Evolutionary conservation across 2,888 invertebrate genomes (phyloP), one percentile per base, ranked within the genome.

Genomic region (Smittia aterrima): DNA sequence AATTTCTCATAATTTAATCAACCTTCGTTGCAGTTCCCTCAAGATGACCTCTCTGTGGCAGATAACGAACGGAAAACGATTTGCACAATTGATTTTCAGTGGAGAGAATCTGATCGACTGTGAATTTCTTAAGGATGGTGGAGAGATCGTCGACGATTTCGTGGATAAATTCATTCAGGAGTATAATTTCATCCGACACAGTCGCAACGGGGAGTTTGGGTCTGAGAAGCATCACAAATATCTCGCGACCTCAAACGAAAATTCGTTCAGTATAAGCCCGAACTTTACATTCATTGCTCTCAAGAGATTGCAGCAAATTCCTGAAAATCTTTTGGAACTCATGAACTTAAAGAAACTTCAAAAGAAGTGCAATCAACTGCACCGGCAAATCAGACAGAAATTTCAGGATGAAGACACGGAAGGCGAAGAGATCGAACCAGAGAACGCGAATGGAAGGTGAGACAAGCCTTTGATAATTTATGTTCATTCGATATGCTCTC

Each of bases 41-140:
- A 40, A 64, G 40, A 20, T 74, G 62, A 66, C 74, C 7, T 47
- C 66, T 3, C 66, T 87, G 66, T 83, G 86, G 53, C 86, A 87
- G 79, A 79, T 87, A 47, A 84, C 85, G n/a, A 84, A 86, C 78
- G 86, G 86, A n/a, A 80, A 81, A 32, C 84, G 83, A 76, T 83
- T 87, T 77, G 83, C 87, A 76, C 87, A 87, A 79, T 79, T 87
- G 75, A 86, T 87, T 76, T 87, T 86, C 81, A 83, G 85, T 75
- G 81, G 81, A 20, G 80, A 83, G 74, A 79, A 80, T 74, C 79
- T 87, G 25, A 79, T 83, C 76, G 87, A 87, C 80, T 88, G 88
- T 79, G 87, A 87, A 79, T 84, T 84, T 78, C 27, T 74, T 18
- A 24, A 64, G 16, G 41, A 64, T 25, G 66, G 66, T 18, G 25